Evolutionary conservation across 2,113 vertebrate species (phyloP), one percentile per base, ranked within the genome.

Genomic region (Apistogramma diplotaenia): DNA sequence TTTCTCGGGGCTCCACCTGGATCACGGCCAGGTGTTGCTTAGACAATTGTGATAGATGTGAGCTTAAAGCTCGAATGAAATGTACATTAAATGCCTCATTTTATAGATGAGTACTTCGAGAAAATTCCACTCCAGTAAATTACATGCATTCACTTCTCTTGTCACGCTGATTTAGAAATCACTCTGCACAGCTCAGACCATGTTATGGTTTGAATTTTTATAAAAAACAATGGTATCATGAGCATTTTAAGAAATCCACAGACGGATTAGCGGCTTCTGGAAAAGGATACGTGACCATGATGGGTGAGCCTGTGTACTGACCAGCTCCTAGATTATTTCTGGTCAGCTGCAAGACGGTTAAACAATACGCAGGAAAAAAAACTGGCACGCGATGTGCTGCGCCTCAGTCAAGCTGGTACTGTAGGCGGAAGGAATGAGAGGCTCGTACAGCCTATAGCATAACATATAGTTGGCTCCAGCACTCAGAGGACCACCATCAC

Each of bases 341-440:
- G 49, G 40, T 86, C 75, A 12, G 67, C 75, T 9, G 11, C 9
- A 16, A 57, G 27, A 75, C 3, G 73, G 61, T 31, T 13, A 79
- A 90, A 91, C 87, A 91, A 89, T 74, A 83, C 70, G 62, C 78
- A 76, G 74, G 89, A 81, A 35, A 78, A 65, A 82, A 79, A 56
- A n/a, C 70, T 79, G 74, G 78, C 56, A 85, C 33, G 73, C 53
- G 57, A 58, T 74, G 65, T 86, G 67, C 31, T 49, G 85, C 60
- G 19, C 43, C 11, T 72, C 27, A 3, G 27, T 70, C 25, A 78
- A 29, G 59, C 61, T 21, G 78, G 76, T 83, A 58, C 37, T 55
- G 78, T 23, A 60, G 76, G 31, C 13, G 16, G 70, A 85, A 76
- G 49, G 57, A 88, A 82, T 19, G 37, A 77, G 40, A 2, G 10